These are phyloP conservation scores for Cheilosia grossa DNA, from an alignment of 2,888 invertebrate genomes.

Conservation along the genomic window DNA sequence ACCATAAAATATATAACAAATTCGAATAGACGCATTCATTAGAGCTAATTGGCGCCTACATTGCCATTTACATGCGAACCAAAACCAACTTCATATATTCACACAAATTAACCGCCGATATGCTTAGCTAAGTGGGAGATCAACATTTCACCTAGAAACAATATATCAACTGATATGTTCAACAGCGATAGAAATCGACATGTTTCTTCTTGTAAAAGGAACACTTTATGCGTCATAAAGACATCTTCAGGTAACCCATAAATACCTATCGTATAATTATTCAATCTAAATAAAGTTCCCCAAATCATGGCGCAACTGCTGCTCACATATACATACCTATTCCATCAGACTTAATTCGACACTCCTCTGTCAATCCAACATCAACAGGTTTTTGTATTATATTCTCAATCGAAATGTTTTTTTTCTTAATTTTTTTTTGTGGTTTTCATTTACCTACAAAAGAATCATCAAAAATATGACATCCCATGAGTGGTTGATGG, in stretches of 20 bases:
- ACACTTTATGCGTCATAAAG: constrained; percentile 17
- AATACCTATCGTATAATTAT: not conserved
- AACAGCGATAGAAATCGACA: constrained; percentile 7
- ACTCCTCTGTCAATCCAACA: not conserved
- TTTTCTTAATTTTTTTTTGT: not conserved
- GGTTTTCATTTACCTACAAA: not conserved
- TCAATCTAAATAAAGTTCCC: constrained; percentile 20
- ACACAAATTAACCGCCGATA: not conserved
- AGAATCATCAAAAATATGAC: constrained; percentile 37
- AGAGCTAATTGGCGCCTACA: constrained; percentile 11
- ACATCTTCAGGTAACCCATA: constrained; percentile 7
- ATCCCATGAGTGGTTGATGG: constrained; percentile 19
- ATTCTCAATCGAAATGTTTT: not conserved
- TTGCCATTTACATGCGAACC: not conserved
- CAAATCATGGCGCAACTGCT: not conserved
- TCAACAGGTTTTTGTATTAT: not conserved
- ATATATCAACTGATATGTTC: constrained; percentile 32
- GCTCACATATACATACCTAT: not conserved
- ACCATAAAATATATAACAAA: not conserved
- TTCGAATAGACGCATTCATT: not conserved
- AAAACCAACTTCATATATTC: not conserved
- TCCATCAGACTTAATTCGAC: not conserved
- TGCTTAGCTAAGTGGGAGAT: constrained; percentile 11
- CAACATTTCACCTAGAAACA: constrained; percentile 3
- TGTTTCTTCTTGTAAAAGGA: not conserved